phyloP scores from a whole-genome alignment of 2,113 vertebrate species.

The Caracal caracal region DNA sequence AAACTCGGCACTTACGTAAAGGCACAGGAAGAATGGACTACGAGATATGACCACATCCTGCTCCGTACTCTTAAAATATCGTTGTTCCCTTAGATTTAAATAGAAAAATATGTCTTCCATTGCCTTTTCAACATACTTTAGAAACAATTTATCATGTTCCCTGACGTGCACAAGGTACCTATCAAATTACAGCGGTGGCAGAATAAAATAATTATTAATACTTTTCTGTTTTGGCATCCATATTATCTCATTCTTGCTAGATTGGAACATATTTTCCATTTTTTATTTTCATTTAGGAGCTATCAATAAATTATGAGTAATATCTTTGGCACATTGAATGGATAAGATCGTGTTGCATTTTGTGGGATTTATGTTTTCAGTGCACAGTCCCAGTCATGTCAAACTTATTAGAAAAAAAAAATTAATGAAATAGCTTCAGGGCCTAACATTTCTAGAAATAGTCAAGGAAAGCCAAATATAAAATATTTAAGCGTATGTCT shows the following conservation, averaged over 20 bases:
- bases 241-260: constrained; percentile 17
- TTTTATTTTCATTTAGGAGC: constrained; percentile 42
- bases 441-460: constrained; percentile 12
- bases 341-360: background rate
- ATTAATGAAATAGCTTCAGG: background rate
- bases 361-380: background rate
- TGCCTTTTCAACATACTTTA: background rate
- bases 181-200: background rate
- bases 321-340: constrained; percentile 21
- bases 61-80: background rate
- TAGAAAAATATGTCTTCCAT: background rate
- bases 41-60: background rate
- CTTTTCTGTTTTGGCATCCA: background rate
- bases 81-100: background rate
- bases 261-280: background rate
- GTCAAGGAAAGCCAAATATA: constrained; percentile 21
- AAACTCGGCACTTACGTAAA: background rate
- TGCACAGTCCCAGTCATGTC: background rate
- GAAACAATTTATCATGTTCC: background rate
- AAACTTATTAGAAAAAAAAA: constrained; percentile 55
- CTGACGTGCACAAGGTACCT: background rate
- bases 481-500: background rate
- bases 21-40: background rate
- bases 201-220: constrained; percentile 31
- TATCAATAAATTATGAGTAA: constrained; percentile 38